phyloP scores from a whole-genome alignment of 2,113 vertebrate genomes.

The Urocitellus parryii region DNA sequence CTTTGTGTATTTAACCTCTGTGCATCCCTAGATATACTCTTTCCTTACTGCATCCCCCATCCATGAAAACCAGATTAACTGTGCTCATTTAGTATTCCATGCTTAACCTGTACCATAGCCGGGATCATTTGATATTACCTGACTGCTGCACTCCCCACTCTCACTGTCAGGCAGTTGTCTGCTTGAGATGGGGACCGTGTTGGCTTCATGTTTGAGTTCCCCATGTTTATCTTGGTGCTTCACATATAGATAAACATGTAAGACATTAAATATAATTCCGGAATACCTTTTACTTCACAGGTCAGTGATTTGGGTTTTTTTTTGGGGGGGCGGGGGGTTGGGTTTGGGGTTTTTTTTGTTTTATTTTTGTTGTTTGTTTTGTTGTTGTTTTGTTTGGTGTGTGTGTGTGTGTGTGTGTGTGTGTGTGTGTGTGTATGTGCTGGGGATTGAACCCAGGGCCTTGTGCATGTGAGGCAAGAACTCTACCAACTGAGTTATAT shows the following conservation, averaged over 20 bases:
- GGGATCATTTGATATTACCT: not conserved
- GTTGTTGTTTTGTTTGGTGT: too few relatives aligned
- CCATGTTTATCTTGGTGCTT: not conserved
- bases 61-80: slow-evolving; percentile 2
- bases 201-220: not conserved
- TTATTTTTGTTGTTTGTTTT: too few relatives aligned
- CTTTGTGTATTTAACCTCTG: not conserved
- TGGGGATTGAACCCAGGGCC: too few relatives aligned
- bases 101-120: not conserved
- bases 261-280: slow-evolving; percentile 4
- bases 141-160: not conserved
- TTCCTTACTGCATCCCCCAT: not conserved
- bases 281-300: not conserved
- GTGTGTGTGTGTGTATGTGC: too few relatives aligned
- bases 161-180: not conserved
- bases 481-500: too few relatives aligned
- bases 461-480: too few relatives aligned
- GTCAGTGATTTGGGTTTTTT: too few relatives aligned
- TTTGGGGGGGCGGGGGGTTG: too few relatives aligned
- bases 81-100: not conserved
- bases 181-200: not conserved
- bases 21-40: not conserved
- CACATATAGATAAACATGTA: not conserved
- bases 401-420: too few relatives aligned
- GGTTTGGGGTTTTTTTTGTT: too few relatives aligned